Percentiles rank a stretch among this genome's conserved stretches.
Conservation (phyloP, 2,888 invertebrate genomes). For the Drosophila eohydei region DNA sequence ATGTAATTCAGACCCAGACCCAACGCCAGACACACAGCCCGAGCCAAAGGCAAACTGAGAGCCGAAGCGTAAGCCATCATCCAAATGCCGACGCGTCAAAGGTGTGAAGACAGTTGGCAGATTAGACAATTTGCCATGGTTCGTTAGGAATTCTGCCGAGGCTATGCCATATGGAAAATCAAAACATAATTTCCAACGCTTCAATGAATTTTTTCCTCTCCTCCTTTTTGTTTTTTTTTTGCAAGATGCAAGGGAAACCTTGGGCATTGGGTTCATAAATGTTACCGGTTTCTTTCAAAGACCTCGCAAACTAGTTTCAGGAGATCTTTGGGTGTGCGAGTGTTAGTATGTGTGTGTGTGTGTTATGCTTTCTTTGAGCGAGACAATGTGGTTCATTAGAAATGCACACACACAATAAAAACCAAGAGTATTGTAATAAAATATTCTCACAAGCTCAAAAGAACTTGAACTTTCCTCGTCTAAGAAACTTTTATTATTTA, state of each 20-base stretch:
- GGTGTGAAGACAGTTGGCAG: constrained; percentile 74
- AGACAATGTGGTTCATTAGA: constrained; percentile 78
- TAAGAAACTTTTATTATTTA: neutral
- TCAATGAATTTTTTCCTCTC: constrained; percentile 43
- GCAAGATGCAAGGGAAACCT: constrained; percentile 37
- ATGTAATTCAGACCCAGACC: constrained; percentile 15
- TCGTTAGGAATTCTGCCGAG: constrained; percentile 59
- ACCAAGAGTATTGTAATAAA: neutral
- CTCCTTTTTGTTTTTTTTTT: neutral
- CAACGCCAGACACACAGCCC: constrained; percentile 4
- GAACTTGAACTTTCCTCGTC: no score
- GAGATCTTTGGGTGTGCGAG: constrained; percentile 30
- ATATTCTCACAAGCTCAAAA: neutral
- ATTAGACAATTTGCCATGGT: constrained; percentile 76
- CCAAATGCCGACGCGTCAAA: constrained; percentile 48
- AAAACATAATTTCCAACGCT: constrained; percentile 76
- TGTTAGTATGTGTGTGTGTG: constrained; percentile 10
- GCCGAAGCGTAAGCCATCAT: constrained; percentile 28
- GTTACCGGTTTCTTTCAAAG: constrained; percentile 68
- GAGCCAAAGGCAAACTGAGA: neutral
- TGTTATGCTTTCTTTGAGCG: constrained; percentile 55
- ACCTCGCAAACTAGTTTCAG: constrained; percentile 71
- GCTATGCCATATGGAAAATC: constrained; percentile 63
- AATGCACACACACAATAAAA: constrained; percentile 45
- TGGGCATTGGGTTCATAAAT: constrained; percentile 38